phyloP scores from a whole-genome alignment of 1,140 invertebrate species.

The Neotoxoptera formosana region DNA sequence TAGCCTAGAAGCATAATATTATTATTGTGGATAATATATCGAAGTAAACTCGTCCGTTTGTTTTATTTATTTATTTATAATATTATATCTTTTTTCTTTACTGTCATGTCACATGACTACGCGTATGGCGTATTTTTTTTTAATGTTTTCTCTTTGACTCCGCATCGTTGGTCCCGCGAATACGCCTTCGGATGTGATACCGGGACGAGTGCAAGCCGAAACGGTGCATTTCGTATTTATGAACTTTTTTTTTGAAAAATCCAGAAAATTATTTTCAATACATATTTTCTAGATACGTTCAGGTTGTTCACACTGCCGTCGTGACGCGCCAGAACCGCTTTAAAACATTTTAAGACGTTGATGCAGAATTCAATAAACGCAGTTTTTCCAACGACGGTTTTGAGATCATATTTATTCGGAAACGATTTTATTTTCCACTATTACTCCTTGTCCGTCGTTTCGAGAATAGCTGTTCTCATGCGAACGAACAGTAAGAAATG shows the following conservation, averaged over 20 bases:
- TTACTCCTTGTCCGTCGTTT: too few relatives aligned
- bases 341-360: background rate
- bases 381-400: background rate
- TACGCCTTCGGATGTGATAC: background rate
- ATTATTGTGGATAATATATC: background rate
- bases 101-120: background rate
- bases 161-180: background rate
- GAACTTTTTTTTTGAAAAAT: background rate
- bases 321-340: background rate
- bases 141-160: background rate
- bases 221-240: background rate
- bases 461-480: background rate
- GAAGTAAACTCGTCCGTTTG: background rate
- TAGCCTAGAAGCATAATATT: background rate
- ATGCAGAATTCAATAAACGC: background rate
- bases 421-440: background rate
- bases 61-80: background rate
- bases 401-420: background rate
- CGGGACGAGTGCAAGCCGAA: background rate
- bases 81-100: background rate
- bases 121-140: background rate
- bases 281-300: background rate
- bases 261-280: background rate
- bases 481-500: background rate
- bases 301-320: too few relatives aligned